Conservation (phyloP, 1,140 invertebrate genomes). For the Marisa cornuarietis region DNA sequence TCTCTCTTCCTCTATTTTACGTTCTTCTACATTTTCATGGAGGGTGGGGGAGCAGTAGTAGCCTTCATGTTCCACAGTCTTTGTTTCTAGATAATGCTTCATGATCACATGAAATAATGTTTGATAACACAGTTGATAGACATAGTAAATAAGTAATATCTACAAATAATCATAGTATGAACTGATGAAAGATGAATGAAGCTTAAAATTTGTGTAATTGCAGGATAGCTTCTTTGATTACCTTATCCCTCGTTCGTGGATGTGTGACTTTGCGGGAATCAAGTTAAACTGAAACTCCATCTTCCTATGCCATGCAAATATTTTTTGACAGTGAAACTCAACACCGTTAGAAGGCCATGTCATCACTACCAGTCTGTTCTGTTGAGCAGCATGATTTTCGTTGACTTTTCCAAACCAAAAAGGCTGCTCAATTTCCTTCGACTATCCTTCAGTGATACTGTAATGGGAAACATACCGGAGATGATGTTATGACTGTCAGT, state of each 20-base stretch:
- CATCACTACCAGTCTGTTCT: not conserved
- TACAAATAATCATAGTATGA: not conserved
- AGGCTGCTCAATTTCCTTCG: not conserved
- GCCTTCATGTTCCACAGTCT: not conserved
- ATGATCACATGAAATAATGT: not conserved
- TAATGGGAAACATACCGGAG: no score
- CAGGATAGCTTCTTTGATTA: constrained; percentile 62
- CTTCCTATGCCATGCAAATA: constrained; percentile 2
- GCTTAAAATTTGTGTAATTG: constrained; percentile 31
- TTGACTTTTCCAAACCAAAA: not conserved
- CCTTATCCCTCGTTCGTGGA: constrained; percentile 64
- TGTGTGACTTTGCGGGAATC: constrained; percentile 51
- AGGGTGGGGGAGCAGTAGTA: no score
- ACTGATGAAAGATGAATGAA: not conserved
- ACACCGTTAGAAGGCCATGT: not conserved
- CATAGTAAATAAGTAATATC: not conserved
- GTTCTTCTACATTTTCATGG: not conserved
- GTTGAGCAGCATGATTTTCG: not conserved
- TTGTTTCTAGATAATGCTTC: not conserved
- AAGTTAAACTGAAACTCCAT: constrained; percentile 3
- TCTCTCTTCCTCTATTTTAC: not conserved
- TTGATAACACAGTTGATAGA: not conserved
- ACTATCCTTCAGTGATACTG: not conserved
- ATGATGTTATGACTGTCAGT: no score
- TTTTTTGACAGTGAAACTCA: not conserved